These are phyloP conservation scores for Clarias magur DNA, from an alignment of 2,113 vertebrate species.

Conservation along the genomic window DNA sequence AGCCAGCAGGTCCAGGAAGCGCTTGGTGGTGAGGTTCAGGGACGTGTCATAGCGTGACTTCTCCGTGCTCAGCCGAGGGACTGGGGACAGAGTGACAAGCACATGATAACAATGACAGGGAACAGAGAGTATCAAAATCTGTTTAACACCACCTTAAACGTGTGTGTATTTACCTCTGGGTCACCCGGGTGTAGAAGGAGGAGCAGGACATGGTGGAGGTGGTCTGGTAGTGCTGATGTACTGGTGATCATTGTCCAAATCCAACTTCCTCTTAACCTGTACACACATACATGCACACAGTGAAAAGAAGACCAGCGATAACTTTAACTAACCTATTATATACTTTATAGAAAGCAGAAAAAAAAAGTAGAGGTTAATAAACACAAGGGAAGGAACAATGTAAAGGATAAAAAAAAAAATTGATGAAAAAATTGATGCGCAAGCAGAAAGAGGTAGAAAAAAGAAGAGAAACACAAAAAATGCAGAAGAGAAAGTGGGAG, in stretches of 20 bases:
- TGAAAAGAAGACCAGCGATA: background rate
- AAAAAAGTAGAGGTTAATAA: background rate
- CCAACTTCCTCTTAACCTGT: slow-evolving; percentile 94
- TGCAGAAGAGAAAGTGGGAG: background rate
- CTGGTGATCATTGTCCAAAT: slow-evolving; percentile 93
- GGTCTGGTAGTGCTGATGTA: slow-evolving; percentile 83
- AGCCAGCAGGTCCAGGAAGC: slow-evolving; percentile 91
- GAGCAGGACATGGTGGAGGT: slow-evolving; percentile 72
- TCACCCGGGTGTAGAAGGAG: slow-evolving; percentile 72
- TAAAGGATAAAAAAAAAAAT: background rate
- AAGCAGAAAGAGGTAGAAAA: too few relatives aligned
- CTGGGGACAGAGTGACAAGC: slow-evolving; percentile 58
- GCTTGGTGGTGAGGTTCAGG: slow-evolving; percentile 94
- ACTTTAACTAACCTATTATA: background rate
- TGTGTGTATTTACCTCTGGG: slow-evolving; percentile 67
- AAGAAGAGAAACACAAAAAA: background rate
- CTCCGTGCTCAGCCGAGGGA: slow-evolving; percentile 82
- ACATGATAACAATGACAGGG: background rate
- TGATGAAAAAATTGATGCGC: background rate
- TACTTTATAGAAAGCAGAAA: background rate
- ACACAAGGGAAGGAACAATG: too few relatives aligned
- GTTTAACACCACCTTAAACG: background rate
- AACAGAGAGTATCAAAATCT: background rate
- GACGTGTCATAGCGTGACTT: slow-evolving; percentile 97
- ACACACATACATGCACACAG: background rate